Conservation (phyloP, 2,888 invertebrate species). For the Pandemis cinnamomeana region DNA sequence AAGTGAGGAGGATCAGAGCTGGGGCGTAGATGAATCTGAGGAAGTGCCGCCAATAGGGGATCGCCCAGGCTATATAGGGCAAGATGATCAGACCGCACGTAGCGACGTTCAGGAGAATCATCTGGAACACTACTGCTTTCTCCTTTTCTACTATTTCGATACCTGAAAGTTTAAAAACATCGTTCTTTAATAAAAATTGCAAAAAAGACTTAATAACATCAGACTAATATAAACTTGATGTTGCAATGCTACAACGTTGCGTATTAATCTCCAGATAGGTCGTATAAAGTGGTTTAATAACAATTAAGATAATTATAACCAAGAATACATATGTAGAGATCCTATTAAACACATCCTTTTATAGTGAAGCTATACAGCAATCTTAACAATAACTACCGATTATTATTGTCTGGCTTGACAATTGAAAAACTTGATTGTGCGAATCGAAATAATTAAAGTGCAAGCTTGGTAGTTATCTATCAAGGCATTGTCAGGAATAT, state of each 20-base stretch:
- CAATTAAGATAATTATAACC: slow-evolving; percentile 20
- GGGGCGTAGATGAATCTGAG: slow-evolving; percentile 76
- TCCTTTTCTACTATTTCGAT: slow-evolving; percentile 78
- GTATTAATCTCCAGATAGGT: too few relatives aligned
- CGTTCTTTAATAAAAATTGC: not conserved
- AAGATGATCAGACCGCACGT: slow-evolving; percentile 72
- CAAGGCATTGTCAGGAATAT: too few relatives aligned
- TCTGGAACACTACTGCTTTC: slow-evolving; percentile 71
- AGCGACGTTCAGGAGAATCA: slow-evolving; percentile 77
- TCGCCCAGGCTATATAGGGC: slow-evolving; percentile 74
- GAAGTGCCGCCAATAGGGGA: slow-evolving; percentile 78
- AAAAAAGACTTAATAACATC: not conserved
- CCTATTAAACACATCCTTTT: not conserved
- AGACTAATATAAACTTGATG: too few relatives aligned
- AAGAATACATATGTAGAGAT: slow-evolving; percentile 5
- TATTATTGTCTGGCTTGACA: not conserved
- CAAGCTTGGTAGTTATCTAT: too few relatives aligned
- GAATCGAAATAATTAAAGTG: not conserved
- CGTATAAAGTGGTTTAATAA: not conserved
- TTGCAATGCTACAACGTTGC: too few relatives aligned
- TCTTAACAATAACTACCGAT: slow-evolving; percentile 1
- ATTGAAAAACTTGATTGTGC: slow-evolving; percentile 12
- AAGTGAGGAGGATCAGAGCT: slow-evolving; percentile 68
- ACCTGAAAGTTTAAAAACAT: slow-evolving; percentile 55
- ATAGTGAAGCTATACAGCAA: too few relatives aligned